These are phyloP conservation scores for Temnothorax ravouxi DNA, from an alignment of 2,888 invertebrate species.

Conservation along the genomic window DNA sequence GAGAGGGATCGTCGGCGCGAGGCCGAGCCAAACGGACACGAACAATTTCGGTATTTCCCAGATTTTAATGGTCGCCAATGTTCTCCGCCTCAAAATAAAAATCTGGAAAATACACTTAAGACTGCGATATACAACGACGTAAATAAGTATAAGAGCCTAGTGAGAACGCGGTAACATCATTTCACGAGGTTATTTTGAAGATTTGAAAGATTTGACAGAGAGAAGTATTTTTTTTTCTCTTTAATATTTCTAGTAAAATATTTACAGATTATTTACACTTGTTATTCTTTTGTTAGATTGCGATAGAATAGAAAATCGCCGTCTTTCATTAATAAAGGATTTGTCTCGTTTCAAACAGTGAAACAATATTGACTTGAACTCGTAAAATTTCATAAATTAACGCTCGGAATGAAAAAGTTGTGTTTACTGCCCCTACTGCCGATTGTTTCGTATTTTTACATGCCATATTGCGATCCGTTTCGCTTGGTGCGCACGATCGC, in stretches of 20 bases:
- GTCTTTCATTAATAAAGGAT: neutral
- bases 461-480: slow-evolving; percentile 57
- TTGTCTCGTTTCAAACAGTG: neutral
- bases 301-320: neutral
- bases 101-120: neutral
- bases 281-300: neutral
- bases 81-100: neutral
- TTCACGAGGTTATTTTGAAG: neutral
- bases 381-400: neutral
- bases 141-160: neutral
- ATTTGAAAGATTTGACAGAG: neutral
- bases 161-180: neutral
- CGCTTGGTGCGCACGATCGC: slow-evolving; percentile 58
- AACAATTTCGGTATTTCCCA: slow-evolving; percentile 6
- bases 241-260: neutral
- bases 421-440: neutral
- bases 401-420: neutral
- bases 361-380: neutral
- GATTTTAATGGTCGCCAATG: slow-evolving; percentile 11
- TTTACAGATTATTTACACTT: neutral
- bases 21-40: slow-evolving; percentile 7
- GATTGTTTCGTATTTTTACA: slow-evolving; percentile 4
- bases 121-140: neutral
- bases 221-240: neutral
- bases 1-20: slow-evolving; percentile 45